Base-by-base conservation (phyloP, 1,140 invertebrate genomes). In the Helicoverpa zea region DNA sequence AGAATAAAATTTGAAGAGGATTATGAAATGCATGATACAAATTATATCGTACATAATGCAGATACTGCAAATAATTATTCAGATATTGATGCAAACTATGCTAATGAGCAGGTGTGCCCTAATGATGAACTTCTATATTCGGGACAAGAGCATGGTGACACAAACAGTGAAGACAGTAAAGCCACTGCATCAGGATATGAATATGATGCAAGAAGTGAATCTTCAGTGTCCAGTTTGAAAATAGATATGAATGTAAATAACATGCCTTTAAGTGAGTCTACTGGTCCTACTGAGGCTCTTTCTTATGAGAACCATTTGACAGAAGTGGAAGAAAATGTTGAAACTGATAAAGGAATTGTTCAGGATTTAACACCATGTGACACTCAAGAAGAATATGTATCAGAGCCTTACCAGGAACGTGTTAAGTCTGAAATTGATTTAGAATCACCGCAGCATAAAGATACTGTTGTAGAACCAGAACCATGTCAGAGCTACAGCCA, bases 111-210 rank as follows among this genome's bases (percentile, higher is more conserved):
- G 63, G 68, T 88, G 3, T 86, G 85, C 84, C 87, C 88, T 72
- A 90, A 83, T 89, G 89, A 91, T 81, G 92, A 91, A 18, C 73
- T 90, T 12, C 68, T 88, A 29, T 91, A 90, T 54, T 80, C 89
- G 79, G 88, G 81, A 12, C 90, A 91, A 81, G 92, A 94, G 70
- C 88, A 90, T 78, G 87, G 58, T 52, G 92, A 94, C 73, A 92
- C 91, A 56, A 94, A 93, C 35, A 95, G 93, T 91, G 92, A 94
- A 86, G 93, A 95, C 70, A 94, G 92, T 70, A 93, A 94, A 87
- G 92, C 92, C 30, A 95, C 92, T 63, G 81, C 90, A 49, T 91
- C 91, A 63, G 88, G 90, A 74, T 95, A 94, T 89, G 92, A 95
- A 75, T 94, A 93, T 93, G 94, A 95, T 88, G 92, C 93, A 59